Evolutionary conservation across 2,797 vertebrate genomes (phyloP).

Genomic region (Lithobates sylvaticus): DNA sequence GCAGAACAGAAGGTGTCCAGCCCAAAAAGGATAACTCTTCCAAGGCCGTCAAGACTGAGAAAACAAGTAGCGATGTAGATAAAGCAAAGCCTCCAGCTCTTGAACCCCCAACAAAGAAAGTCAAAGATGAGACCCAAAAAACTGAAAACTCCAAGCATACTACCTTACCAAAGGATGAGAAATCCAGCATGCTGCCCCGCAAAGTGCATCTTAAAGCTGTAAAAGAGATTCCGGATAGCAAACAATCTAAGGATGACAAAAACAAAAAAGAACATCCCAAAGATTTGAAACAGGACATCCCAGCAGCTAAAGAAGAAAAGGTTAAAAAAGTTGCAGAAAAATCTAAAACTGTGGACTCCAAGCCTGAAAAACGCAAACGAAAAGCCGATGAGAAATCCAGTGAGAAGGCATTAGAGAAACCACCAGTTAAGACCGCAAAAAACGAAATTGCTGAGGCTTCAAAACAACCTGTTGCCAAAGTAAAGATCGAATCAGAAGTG

Average conservation of each 20-base stretch:
- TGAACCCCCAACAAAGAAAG: constrained; percentile 79
- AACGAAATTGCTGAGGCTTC: constrained; percentile 71
- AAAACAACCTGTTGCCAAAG: constrained; percentile 75
- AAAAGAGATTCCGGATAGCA: constrained; percentile 79
- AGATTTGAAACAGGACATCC: constrained; percentile 75
- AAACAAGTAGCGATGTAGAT: constrained; percentile 71
- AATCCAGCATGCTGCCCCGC: constrained; percentile 74
- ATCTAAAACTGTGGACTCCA: constrained; percentile 76
- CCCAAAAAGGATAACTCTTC: constrained; percentile 75
- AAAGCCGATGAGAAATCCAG: constrained; percentile 79
- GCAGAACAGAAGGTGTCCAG: constrained; percentile 76
- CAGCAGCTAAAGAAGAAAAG: constrained; percentile 79
- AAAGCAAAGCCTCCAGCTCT: constrained; percentile 76
- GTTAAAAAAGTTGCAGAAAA: constrained; percentile 76
- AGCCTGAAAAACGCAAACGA: constrained; percentile 83
- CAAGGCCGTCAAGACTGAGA: constrained; percentile 74
- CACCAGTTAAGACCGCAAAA: constrained; percentile 74
- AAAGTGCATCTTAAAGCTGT: constrained; percentile 77
- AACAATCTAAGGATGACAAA: constrained; percentile 78
- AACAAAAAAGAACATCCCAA: constrained; percentile 78
- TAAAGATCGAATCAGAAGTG: constrained; percentile 76
- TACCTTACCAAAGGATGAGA: constrained; percentile 80
- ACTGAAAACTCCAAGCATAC: constrained; percentile 74
- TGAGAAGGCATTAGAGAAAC: constrained; percentile 76
- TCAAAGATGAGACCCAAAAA: constrained; percentile 84